A percentile compares a stretch with the other conserved stretches of the same genome.
Conservation (phyloP, 2,888 invertebrate species). For the Lithodes maja region DNA sequence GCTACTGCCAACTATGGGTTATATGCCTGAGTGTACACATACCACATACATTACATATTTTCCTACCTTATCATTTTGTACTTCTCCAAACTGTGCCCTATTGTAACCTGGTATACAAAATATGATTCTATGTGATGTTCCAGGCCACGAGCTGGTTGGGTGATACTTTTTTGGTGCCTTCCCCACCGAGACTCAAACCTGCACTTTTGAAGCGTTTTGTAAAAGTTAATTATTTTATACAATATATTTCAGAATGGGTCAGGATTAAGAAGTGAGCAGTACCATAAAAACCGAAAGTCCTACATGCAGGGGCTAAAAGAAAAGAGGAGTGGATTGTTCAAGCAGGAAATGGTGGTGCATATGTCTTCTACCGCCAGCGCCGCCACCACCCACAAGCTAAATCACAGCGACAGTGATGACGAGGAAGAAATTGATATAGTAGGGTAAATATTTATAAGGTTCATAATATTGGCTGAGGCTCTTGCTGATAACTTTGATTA, state of each 20-base stretch:
- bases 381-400: neutral
- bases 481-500: too few relatives aligned
- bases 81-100: too few relatives aligned
- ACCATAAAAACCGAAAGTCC: slow-evolving; percentile 14
- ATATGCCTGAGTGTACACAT: too few relatives aligned
- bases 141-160: too few relatives aligned
- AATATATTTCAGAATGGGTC: neutral
- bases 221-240: neutral
- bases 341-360: slow-evolving; percentile 21
- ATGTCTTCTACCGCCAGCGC: neutral
- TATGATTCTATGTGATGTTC: too few relatives aligned
- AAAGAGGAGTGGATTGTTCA: slow-evolving; percentile 38
- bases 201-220: neutral
- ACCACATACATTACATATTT: too few relatives aligned
- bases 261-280: neutral
- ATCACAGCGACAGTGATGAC: neutral
- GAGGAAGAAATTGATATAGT: slow-evolving; percentile 26
- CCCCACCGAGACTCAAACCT: too few relatives aligned
- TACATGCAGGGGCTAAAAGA: slow-evolving; percentile 34
- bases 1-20: too few relatives aligned
- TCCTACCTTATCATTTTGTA: too few relatives aligned
- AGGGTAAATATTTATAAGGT: slow-evolving; percentile 1
- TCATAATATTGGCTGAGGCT: neutral
- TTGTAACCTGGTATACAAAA: too few relatives aligned
- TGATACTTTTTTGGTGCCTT: too few relatives aligned